A percentile compares a stretch with the other conserved stretches of the same genome.
Evolutionary conservation across 2,797 vertebrate species (phyloP).

Genomic region (Capromys pilorides): DNA sequence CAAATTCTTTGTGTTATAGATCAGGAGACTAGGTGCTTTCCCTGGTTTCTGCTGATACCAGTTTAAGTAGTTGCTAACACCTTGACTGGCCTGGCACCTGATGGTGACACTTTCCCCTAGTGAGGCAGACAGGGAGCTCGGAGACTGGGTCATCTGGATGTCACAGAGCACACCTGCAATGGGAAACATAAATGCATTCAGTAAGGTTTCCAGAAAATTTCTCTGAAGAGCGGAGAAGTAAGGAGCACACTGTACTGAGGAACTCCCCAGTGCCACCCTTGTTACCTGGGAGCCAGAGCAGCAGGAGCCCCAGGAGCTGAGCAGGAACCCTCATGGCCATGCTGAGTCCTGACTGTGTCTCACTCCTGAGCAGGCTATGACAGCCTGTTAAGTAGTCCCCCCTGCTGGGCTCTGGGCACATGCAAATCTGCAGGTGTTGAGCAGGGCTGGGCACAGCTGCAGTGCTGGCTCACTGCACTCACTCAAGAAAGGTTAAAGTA

Average conservation of each 20-base stretch:
- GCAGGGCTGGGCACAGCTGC: neutral
- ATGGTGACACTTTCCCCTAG: neutral
- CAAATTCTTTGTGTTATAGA: fast-evolving
- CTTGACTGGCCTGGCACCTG: neutral
- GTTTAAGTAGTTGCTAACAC: fast-evolving
- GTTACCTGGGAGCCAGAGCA: slow-evolving; percentile 34
- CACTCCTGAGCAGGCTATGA: fast-evolving
- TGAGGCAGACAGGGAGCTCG: neutral
- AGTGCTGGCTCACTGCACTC: neutral
- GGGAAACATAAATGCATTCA: neutral
- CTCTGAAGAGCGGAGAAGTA: fast-evolving
- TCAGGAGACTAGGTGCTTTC: fast-evolving
- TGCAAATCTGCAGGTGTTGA: neutral
- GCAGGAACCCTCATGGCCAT: fast-evolving
- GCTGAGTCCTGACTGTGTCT: neutral
- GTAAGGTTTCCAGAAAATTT: neutral
- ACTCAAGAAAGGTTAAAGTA: fast-evolving
- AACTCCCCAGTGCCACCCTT: fast-evolving
- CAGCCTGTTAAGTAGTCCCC: neutral
- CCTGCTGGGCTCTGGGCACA: neutral
- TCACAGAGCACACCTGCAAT: neutral
- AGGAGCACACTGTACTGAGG: fast-evolving
- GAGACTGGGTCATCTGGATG: neutral
- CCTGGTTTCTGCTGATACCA: slow-evolving; percentile 36
- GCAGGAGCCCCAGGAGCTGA: slow-evolving; percentile 8